phyloP scores from a whole-genome alignment of 2,888 invertebrate species.

The Tenthredo scrophulariae region DNA sequence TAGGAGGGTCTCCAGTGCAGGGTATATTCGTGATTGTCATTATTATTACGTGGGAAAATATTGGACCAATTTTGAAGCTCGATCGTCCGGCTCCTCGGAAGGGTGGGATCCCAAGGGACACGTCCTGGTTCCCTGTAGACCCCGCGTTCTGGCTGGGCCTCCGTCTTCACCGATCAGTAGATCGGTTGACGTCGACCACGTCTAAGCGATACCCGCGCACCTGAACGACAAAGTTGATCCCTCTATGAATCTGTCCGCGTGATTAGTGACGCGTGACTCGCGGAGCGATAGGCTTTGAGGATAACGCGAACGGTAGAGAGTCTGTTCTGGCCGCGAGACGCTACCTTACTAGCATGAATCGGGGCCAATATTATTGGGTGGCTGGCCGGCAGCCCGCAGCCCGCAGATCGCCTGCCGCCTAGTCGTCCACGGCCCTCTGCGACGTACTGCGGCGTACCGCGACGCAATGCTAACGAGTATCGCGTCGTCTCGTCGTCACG shows the following conservation, averaged over 20 bases:
- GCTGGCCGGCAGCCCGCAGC: conserved; percentile 26
- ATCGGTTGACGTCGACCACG: neutral
- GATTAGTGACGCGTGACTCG: neutral
- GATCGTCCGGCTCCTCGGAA: neutral
- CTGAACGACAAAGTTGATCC: neutral
- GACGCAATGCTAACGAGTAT: conserved; percentile 42
- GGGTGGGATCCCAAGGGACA: neutral
- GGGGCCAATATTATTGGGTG: conserved; percentile 52
- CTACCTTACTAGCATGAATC: conserved; percentile 50
- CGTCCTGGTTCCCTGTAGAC: conserved; percentile 9
- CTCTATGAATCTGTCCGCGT: neutral
- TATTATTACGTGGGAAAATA: conserved; percentile 55
- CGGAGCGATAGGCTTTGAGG: neutral
- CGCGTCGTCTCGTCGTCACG: conserved; percentile 26
- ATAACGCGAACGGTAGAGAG: conserved; percentile 24
- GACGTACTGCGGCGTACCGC: conserved; percentile 34
- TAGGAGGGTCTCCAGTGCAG: conserved; percentile 44
- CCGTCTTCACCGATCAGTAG: neutral
- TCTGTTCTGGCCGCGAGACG: conserved; percentile 43
- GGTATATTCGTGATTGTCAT: conserved; percentile 24
- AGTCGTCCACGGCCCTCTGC: conserved; percentile 34
- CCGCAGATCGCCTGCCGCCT: conserved; percentile 20
- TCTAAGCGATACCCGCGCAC: neutral
- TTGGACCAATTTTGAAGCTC: conserved; percentile 57
- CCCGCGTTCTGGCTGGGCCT: neutral